phyloP scores from a whole-genome alignment of 2,797 vertebrate genomes.

The Acanthurus lineatus region DNA sequence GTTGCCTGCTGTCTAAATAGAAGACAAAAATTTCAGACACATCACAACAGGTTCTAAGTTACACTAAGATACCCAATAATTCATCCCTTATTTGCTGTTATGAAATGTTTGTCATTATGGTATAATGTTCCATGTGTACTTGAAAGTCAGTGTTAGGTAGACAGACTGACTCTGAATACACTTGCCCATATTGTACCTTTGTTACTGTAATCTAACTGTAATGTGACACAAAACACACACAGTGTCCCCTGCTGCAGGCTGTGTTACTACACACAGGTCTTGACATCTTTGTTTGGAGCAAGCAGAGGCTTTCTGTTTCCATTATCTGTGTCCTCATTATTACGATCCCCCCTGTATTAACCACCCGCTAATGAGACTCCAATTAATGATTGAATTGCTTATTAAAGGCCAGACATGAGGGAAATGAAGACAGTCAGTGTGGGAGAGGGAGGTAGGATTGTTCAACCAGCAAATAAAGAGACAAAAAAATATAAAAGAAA shows the following conservation, averaged over 20 bases:
- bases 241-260: conserved; percentile 29
- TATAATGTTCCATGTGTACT: neutral
- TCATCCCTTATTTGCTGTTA: neutral
- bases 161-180: neutral
- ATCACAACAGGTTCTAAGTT: neutral
- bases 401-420: conserved; percentile 71
- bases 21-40: neutral
- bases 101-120: conserved; percentile 10
- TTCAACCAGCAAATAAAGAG: conserved; percentile 37
- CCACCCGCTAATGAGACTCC: conserved; percentile 74
- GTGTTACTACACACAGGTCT: conserved; percentile 42
- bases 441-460: conserved; percentile 29
- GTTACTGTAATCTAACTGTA: conserved; percentile 25
- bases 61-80: neutral
- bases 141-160: neutral
- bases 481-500: conserved; percentile 32
- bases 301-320: conserved; percentile 61
- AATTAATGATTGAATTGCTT: conserved; percentile 76
- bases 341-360: conserved; percentile 71
- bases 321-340: conserved; percentile 79
- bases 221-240: conserved; percentile 29
- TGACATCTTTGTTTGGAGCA: conserved; percentile 55
- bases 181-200: neutral
- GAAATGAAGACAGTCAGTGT: conserved; percentile 26
- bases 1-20: conserved; percentile 5